These are phyloP conservation scores for Chrysaora quinquecirrha DNA, from an alignment of 30 jellyfish, hydroid and myxozoan genomes.

Conservation along the genomic window DNA sequence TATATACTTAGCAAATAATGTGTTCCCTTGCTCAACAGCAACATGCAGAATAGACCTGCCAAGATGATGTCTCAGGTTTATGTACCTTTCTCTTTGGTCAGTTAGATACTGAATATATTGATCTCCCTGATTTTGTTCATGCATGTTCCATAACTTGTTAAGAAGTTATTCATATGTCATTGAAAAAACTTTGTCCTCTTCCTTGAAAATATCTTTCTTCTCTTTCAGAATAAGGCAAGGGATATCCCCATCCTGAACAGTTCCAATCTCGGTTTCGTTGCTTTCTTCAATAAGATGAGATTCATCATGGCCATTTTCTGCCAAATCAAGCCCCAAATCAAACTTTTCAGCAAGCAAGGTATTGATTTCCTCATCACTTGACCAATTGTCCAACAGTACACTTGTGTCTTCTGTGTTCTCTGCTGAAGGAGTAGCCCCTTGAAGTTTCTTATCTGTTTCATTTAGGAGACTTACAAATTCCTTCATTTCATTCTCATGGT, in stretches of 20 bases:
- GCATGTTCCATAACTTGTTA: neutral
- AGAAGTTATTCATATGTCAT: neutral
- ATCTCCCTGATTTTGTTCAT: neutral
- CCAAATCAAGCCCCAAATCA: neutral
- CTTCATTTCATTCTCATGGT: neutral
- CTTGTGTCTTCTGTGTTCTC: neutral
- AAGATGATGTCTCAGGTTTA: neutral
- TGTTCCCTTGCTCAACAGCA: constrained; percentile 2
- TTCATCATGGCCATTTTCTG: neutral
- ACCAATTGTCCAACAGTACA: neutral
- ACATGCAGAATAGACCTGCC: neutral
- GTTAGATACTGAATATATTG: neutral
- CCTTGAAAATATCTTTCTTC: neutral
- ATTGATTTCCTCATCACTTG: neutral
- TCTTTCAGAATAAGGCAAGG: neutral
- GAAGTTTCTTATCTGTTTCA: neutral
- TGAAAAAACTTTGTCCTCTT: neutral
- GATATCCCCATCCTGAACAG: neutral
- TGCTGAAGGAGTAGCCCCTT: neutral
- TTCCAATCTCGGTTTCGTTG: neutral
- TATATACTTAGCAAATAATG: neutral
- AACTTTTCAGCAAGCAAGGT: neutral
- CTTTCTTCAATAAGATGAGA: neutral
- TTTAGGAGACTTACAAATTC: neutral
- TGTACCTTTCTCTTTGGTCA: neutral